phyloP scores from a whole-genome alignment of 1,140 invertebrate species.

The Drosophila willistoni region DNA sequence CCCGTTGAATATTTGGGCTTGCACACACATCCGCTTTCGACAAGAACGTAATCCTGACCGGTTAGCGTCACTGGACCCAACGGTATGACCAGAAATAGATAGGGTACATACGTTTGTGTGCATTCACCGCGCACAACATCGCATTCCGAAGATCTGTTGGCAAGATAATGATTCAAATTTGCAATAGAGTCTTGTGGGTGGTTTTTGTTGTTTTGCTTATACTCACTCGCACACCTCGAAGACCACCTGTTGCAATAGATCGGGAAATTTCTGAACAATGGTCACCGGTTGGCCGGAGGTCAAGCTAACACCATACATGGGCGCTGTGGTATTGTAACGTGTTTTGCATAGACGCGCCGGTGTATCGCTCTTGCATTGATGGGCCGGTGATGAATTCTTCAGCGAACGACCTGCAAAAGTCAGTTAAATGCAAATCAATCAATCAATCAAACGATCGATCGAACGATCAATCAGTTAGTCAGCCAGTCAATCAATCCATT shows the following conservation, averaged over 20 bases:
- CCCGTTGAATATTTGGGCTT: slow-evolving; percentile 90
- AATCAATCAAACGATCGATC: slow-evolving; percentile 38
- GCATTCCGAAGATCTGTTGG: slow-evolving; percentile 91
- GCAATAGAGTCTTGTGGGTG: neutral
- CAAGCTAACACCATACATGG: slow-evolving; percentile 95
- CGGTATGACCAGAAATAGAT: slow-evolving; percentile 94
- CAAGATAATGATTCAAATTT: slow-evolving; percentile 1
- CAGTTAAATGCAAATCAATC: slow-evolving; percentile 28
- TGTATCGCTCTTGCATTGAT: slow-evolving; percentile 85
- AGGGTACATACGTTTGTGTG: slow-evolving; percentile 95
- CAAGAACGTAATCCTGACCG: slow-evolving; percentile 95
- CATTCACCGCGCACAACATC: slow-evolving; percentile 94
- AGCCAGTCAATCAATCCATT: slow-evolving; percentile 38
- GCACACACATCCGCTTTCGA: slow-evolving; percentile 96
- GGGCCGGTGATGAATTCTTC: slow-evolving; percentile 67
- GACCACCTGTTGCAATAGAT: slow-evolving; percentile 96
- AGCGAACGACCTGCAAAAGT: slow-evolving; percentile 69
- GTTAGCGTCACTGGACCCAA: slow-evolving; percentile 95
- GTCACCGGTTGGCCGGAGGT: slow-evolving; percentile 96
- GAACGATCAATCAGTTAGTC: slow-evolving; percentile 9
- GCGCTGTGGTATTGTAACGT: slow-evolving; percentile 95
- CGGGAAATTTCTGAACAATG: slow-evolving; percentile 97
- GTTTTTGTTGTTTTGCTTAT: neutral
- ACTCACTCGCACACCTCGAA: slow-evolving; percentile 93
- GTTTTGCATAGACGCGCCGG: slow-evolving; percentile 92